phyloP scores from a whole-genome alignment of 2,113 vertebrate species.

The Lepus timidus region DNA sequence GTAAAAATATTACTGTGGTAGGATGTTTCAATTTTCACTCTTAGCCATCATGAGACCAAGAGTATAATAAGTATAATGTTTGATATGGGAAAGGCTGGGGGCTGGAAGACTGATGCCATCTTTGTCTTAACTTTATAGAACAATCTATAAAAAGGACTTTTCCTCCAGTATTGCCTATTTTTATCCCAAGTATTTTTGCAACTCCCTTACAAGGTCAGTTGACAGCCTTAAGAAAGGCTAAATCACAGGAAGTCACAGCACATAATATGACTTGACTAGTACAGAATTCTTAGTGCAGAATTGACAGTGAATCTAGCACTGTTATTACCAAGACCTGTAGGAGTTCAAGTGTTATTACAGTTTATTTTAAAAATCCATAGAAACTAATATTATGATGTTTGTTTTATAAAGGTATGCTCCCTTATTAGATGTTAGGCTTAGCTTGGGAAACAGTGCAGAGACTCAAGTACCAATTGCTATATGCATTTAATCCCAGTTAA shows the following conservation, averaged over 20 bases:
- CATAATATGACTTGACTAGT: not conserved
- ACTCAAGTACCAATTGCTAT: not conserved
- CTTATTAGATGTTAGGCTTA: not conserved
- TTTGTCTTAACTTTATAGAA: constrained; percentile 29
- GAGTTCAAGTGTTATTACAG: constrained; percentile 9
- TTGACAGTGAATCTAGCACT: not conserved
- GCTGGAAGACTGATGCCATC: not conserved
- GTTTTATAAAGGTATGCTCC: constrained; percentile 25
- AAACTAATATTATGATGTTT: not conserved
- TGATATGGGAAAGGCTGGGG: not conserved
- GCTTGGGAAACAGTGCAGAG: not conserved
- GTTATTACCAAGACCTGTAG: not conserved
- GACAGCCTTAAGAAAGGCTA: constrained; percentile 15
- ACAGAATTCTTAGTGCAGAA: constrained; percentile 32
- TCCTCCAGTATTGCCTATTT: not conserved
- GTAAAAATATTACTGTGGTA: constrained; percentile 29
- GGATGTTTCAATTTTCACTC: constrained; percentile 34
- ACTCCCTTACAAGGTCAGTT: not conserved
- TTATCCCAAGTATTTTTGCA: constrained; percentile 17
- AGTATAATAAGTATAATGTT: not conserved
- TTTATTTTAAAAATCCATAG: not conserved
- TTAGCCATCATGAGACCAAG: not conserved
- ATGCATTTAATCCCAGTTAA: constrained; percentile 21
- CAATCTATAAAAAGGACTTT: not conserved
- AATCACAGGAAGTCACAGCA: constrained; percentile 25